phyloP scores from a whole-genome alignment of 1,140 invertebrate species.

The Bathynomus jamesi region DNA sequence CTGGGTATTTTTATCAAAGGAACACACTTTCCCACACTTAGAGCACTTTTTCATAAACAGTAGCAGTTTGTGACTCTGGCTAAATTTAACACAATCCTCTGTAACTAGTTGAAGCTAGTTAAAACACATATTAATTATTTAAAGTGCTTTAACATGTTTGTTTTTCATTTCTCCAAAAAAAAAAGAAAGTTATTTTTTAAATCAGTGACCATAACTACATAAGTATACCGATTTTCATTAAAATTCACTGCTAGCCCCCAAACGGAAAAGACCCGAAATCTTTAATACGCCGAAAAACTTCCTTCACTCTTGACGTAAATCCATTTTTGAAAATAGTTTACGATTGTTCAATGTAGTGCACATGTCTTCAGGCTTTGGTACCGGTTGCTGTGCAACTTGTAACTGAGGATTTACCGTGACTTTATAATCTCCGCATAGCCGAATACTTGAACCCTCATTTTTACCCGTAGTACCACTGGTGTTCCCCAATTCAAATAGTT shows the following conservation, averaged over 20 bases:
- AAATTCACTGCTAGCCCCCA: no score
- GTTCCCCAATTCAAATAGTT: background rate
- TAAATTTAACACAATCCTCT: no score
- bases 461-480: background rate
- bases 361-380: conserved; percentile 41
- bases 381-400: conserved; percentile 39
- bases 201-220: background rate
- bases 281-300: conserved; percentile 41
- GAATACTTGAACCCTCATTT: background rate
- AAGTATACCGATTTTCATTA: conserved; percentile 26
- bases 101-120: no score
- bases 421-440: conserved; percentile 43
- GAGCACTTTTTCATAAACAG: no score
- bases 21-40: no score
- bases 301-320: conserved; percentile 40
- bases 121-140: conserved; percentile 4
- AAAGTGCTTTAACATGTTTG: background rate
- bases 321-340: conserved; percentile 40
- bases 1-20: no score
- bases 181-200: no score
- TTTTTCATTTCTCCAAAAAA: conserved; percentile 3
- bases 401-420: conserved; percentile 43
- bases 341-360: conserved; percentile 39
- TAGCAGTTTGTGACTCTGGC: no score
- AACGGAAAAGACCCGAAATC: no score